Evolutionary conservation across 2,888 invertebrate species (phyloP).

Genomic region (Oscheius myriophilus): DNA sequence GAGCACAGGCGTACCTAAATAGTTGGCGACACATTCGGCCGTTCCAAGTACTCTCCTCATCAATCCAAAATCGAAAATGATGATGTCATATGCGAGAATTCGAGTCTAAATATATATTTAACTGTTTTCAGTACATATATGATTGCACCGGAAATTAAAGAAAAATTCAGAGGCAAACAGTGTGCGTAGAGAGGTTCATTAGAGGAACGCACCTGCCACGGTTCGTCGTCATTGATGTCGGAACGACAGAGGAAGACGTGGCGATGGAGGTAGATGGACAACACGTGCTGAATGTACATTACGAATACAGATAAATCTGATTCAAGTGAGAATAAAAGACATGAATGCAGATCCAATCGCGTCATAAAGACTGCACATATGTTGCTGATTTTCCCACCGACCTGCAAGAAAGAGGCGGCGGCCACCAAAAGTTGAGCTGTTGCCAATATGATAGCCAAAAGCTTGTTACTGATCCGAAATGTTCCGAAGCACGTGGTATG

Average conservation of each 20-base stretch:
- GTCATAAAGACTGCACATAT: neutral
- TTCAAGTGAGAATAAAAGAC: neutral
- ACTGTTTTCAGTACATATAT: neutral
- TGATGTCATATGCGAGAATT: slow-evolving; percentile 68
- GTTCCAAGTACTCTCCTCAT: slow-evolving; percentile 69
- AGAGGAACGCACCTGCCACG: slow-evolving; percentile 39
- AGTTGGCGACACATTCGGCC: slow-evolving; percentile 70
- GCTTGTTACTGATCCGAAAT: slow-evolving; percentile 54
- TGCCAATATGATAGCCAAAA: slow-evolving; percentile 49
- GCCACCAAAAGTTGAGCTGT: slow-evolving; percentile 59
- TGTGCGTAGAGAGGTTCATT: neutral
- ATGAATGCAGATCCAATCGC: neutral
- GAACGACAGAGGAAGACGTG: slow-evolving; percentile 66
- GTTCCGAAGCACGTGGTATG: slow-evolving; percentile 57
- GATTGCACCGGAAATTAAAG: neutral
- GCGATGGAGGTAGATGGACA: slow-evolving; percentile 56
- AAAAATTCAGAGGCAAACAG: neutral
- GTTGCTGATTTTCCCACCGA: slow-evolving; percentile 24
- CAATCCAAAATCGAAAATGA: slow-evolving; percentile 70
- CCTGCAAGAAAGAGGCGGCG: slow-evolving; percentile 62
- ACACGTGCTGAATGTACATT: slow-evolving; percentile 63
- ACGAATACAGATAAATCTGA: too few relatives aligned
- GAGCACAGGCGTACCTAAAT: slow-evolving; percentile 52
- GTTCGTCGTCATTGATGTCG: slow-evolving; percentile 55
- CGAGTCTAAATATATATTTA: slow-evolving; percentile 29